Percentiles rank a stretch among this genome's conserved stretches.
These are phyloP conservation scores for Pelosia muscerda DNA, from an alignment of 2,888 invertebrate genomes.

Conservation along the genomic window DNA sequence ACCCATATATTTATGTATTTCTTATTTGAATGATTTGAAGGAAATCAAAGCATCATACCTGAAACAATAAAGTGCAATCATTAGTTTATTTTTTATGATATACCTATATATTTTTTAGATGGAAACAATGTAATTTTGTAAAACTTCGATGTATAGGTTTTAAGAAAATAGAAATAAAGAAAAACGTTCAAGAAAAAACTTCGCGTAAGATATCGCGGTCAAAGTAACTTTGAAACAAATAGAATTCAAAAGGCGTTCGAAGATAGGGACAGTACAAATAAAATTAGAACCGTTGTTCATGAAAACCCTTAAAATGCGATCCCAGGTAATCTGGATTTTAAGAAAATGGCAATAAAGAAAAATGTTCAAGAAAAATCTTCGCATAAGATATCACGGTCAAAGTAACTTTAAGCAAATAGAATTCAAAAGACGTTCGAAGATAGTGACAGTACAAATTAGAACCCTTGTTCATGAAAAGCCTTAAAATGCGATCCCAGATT, in stretches of 20 bases:
- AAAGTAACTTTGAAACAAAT: constrained; percentile 55
- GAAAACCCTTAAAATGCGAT: constrained; percentile 84
- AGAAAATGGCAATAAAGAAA: neutral
- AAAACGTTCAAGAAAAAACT: too few species aligned
- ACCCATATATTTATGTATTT: neutral
- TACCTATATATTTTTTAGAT: too few species aligned
- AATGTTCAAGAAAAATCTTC: constrained; percentile 13
- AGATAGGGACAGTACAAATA: constrained; percentile 69
- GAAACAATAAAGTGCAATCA: neutral
- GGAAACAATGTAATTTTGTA: too few species aligned
- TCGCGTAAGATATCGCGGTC: constrained; percentile 45
- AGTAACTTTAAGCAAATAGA: constrained; percentile 51
- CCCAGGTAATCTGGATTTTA: constrained; percentile 47
- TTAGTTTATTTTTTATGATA: neutral
- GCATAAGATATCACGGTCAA: constrained; percentile 63
- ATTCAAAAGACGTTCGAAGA: constrained; percentile 44
- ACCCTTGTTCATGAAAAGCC: constrained; percentile 80
- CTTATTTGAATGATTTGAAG: too few species aligned
- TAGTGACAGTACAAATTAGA: constrained; percentile 76
- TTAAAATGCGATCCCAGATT: constrained; percentile 82
- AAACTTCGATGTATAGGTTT: too few species aligned
- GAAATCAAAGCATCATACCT: neutral
- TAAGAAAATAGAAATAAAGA: too few species aligned
- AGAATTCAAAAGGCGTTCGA: constrained; percentile 28
- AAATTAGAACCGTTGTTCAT: constrained; percentile 81